phyloP scores from a whole-genome alignment of 1,140 invertebrate species.

The Drosophila tsacasi region DNA sequence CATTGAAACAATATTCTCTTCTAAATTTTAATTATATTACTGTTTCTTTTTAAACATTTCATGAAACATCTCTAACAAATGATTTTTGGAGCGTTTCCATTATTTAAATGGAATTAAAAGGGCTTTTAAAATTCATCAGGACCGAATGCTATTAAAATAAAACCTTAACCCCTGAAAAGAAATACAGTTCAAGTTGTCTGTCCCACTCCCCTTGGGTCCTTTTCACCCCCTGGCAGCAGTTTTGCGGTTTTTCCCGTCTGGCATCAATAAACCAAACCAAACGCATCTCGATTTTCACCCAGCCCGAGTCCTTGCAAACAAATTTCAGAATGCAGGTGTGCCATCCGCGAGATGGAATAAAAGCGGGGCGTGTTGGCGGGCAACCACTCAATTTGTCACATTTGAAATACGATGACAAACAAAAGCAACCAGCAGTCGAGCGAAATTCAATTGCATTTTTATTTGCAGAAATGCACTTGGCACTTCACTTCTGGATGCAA shows the following conservation, averaged over 20 bases:
- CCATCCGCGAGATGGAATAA: constrained; percentile 23
- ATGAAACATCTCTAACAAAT: neutral
- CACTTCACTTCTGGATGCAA: constrained; percentile 56
- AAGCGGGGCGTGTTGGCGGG: constrained; percentile 25
- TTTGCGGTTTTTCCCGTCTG: constrained; percentile 66
- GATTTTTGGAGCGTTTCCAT: neutral
- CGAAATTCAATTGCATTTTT: constrained; percentile 83
- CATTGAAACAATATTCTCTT: too few relatives aligned
- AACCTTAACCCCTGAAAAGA: constrained; percentile 20
- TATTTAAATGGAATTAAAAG: neutral
- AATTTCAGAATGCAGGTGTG: constrained; percentile 70
- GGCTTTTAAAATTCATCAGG: constrained; percentile 12
- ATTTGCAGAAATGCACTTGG: constrained; percentile 79
- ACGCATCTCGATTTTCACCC: constrained; percentile 38
- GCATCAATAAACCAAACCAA: constrained; percentile 56
- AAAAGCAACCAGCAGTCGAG: constrained; percentile 43
- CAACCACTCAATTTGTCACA: constrained; percentile 77
- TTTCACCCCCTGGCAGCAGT: constrained; percentile 51
- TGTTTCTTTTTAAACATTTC: neutral
- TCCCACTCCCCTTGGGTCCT: constrained; percentile 4
- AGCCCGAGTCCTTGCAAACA: constrained; percentile 53
- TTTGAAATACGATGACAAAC: constrained; percentile 77
- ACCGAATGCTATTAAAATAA: neutral
- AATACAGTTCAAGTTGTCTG: constrained; percentile 36
- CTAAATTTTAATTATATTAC: too few relatives aligned